These are phyloP conservation scores for Pangasianodon gigas DNA, from an alignment of 2,113 vertebrate species.

Conservation along the genomic window DNA sequence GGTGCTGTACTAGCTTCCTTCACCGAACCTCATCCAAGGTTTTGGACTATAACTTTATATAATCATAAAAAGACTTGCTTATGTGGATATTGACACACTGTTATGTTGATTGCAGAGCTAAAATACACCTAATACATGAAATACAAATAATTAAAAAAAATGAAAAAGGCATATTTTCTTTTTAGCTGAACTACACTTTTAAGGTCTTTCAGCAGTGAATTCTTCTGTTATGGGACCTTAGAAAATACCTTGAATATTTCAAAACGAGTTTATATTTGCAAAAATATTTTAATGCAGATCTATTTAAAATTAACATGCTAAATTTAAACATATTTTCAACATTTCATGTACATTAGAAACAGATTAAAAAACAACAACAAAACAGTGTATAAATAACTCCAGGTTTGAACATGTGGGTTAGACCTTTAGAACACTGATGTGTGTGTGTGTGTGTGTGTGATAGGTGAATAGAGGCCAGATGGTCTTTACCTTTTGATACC, in stretches of 20 bases:
- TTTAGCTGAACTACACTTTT: not conserved
- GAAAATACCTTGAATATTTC: not conserved
- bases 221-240: not conserved
- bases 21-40: not conserved
- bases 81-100: not conserved
- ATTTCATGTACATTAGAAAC: not conserved
- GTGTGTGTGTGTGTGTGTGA: slow-evolving; percentile 31
- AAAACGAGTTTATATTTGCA: not conserved
- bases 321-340: not conserved
- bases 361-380: not conserved
- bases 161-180: not conserved
- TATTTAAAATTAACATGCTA: not conserved
- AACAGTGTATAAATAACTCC: not conserved
- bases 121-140: not conserved
- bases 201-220: not conserved
- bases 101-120: not conserved
- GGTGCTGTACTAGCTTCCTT: not conserved
- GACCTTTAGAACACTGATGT: not conserved
- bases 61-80: not conserved
- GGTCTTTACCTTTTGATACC: slow-evolving; percentile 75
- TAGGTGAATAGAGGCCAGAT: slow-evolving; percentile 72
- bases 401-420: slow-evolving; percentile 5
- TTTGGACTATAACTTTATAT: not conserved
- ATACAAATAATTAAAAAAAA: not conserved
- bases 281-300: not conserved